Evolutionary conservation across 2,888 invertebrate genomes (phyloP).

Genomic region (Branchipolynoe longqiensis): DNA sequence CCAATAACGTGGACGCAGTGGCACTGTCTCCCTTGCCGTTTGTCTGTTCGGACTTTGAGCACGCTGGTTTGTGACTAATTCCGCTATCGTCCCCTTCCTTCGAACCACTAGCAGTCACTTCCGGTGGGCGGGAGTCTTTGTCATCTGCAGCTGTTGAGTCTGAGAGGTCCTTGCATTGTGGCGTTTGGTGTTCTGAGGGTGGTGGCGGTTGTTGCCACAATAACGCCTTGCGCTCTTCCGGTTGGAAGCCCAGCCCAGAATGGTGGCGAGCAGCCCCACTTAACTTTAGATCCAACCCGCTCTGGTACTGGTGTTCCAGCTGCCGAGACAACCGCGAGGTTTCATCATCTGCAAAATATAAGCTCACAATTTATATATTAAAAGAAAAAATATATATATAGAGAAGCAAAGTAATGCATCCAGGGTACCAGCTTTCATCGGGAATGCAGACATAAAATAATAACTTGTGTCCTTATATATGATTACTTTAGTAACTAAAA

Average conservation of each 20-base stretch:
- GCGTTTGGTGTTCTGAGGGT: no score
- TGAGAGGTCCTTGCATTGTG: background rate
- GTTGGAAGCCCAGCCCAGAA: slow-evolving; percentile 15
- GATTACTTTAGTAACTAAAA: no score
- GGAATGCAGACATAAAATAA: no score
- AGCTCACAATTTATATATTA: no score
- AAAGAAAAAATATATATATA: background rate
- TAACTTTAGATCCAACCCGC: slow-evolving; percentile 36
- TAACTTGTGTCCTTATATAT: no score
- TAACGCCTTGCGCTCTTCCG: no score
- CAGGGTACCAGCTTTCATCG: no score
- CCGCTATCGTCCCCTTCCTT: background rate
- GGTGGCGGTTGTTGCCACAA: no score
- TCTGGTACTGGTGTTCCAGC: slow-evolving; percentile 29
- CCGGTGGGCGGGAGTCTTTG: background rate
- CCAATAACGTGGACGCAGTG: no score
- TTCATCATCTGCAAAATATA: slow-evolving; percentile 21
- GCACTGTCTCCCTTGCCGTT: slow-evolving; percentile 12
- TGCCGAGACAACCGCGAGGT: background rate
- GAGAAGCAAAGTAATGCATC: background rate
- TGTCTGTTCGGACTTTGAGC: background rate
- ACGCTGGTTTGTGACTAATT: background rate
- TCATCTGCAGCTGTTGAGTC: background rate
- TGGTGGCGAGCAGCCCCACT: slow-evolving; percentile 41
- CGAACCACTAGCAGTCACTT: background rate